Evolutionary conservation across 2,113 vertebrate species (phyloP).

Genomic region (Scomber colias): DNA sequence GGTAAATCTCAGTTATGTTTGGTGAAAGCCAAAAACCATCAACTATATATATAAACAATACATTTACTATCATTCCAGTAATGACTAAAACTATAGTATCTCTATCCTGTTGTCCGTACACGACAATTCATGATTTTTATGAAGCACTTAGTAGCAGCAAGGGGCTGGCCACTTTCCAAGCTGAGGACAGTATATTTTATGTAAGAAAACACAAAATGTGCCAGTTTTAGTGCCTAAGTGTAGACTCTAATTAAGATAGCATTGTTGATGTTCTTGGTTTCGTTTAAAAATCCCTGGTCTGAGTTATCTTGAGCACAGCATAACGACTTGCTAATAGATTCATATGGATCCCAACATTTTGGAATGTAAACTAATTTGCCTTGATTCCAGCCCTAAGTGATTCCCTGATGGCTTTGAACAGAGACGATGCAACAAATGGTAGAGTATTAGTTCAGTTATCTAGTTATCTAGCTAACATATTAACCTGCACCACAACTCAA

Average conservation of each 20-base stretch:
- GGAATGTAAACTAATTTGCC: constrained; percentile 79
- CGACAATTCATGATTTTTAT: background rate
- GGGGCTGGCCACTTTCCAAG: background rate
- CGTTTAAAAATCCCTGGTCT: constrained; percentile 17
- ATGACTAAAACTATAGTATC: background rate
- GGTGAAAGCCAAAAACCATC: background rate
- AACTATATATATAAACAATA: background rate
- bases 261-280: constrained; percentile 29
- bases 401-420: constrained; percentile 85
- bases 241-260: background rate
- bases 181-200: background rate
- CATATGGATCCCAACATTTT: constrained; percentile 61
- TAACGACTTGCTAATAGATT: constrained; percentile 57
- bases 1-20: background rate
- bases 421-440: constrained; percentile 85
- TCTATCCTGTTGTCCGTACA: no score
- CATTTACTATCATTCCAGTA: background rate
- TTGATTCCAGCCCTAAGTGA: constrained; percentile 86
- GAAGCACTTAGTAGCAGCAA: background rate
- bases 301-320: constrained; percentile 42
- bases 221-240: background rate
- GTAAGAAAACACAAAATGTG: constrained; percentile 23
- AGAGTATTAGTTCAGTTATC: constrained; percentile 82
- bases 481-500: constrained; percentile 59
- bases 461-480: constrained; percentile 60